Evolutionary conservation across 2,113 vertebrate genomes (phyloP).

Genomic region (Rhizomys pruinosus): DNA sequence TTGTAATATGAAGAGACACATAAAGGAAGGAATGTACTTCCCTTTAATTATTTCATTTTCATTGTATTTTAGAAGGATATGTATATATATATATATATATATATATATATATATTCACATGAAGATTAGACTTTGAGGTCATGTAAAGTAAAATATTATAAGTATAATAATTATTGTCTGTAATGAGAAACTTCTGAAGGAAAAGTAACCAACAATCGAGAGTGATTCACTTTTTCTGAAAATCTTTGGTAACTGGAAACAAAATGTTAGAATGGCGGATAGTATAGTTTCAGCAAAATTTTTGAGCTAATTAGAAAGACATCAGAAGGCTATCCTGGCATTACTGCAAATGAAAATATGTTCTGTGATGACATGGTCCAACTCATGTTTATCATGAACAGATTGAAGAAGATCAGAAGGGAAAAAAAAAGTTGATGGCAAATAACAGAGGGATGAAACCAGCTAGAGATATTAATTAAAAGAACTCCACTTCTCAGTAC

Average conservation of each 20-base stretch:
- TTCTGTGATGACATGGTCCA: conserved; percentile 52
- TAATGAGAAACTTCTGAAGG: neutral
- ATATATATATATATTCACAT: neutral
- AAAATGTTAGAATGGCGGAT: conserved; percentile 25
- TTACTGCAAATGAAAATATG: conserved; percentile 69
- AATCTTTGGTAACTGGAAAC: conserved; percentile 56
- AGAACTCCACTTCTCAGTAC: too few species aligned
- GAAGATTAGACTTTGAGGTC: neutral
- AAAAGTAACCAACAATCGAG: neutral
- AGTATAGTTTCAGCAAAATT: conserved; percentile 42
- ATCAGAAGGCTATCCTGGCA: conserved; percentile 63
- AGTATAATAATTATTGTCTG: neutral
- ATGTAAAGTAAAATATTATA: conserved; percentile 30
- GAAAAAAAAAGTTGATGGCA: conserved; percentile 57
- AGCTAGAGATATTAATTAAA: conserved; percentile 64
- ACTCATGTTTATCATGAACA: conserved; percentile 71
- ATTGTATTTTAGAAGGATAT: neutral
- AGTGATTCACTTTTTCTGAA: conserved; percentile 21
- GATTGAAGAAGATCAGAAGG: conserved; percentile 63
- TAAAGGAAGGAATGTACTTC: neutral
- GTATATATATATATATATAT: too few species aligned
- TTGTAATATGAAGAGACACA: neutral
- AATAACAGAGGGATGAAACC: neutral
- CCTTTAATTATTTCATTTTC: neutral
- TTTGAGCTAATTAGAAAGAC: conserved; percentile 53